Evolutionary conservation across 1,140 invertebrate species (phyloP), one percentile per base, ranked within the genome.

Genomic region (Pogonognathellus flavescens): DNA sequence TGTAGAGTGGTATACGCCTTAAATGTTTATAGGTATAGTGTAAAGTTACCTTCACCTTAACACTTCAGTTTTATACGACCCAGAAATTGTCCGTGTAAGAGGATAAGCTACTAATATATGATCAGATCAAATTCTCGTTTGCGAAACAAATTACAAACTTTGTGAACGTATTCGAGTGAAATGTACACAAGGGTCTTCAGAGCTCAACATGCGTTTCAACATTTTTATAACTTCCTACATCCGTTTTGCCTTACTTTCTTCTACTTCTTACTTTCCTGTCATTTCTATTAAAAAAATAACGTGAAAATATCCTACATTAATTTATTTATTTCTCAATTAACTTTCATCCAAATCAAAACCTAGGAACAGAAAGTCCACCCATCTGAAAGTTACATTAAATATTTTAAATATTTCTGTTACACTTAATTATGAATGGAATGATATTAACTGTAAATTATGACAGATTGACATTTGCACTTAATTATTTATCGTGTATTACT

Each of bases 61-160:
- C 31, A 6, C 31, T 41, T 41, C 6, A 41, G 31, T 41, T 41
- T 6, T 59, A 59, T 25, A 20, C 7, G 53, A 55, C 11, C 62
- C 11, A 66, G 3, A 14, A 5, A 31, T 20, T 13, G 62, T 9
- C 8, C 1, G 57, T n/a, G 2, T 25, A 11, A 14, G 70, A 25
- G n/a, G 41, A 50, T 76, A n/a, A 49, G 31, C 66, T 70, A 70
- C 49, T 57, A 57, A n/a, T 50, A 31, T 49, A n/a, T 76, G 70
- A 76, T 76, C 70, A 76, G 16, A 76, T 76, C 70, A 50, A 76
- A 66, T 66, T 1, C 62, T 66, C 62, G 41, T 76, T 76, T 76
- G 41, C 70, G 49, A 76, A 76, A 50, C 70, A 76, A 76, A 76
- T 76, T 76, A 50, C 70, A 76, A 49, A 76, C 70, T 50, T 76